phyloP scores from a whole-genome alignment of 2,113 vertebrate genomes.

The Oriolus oriolus region DNA sequence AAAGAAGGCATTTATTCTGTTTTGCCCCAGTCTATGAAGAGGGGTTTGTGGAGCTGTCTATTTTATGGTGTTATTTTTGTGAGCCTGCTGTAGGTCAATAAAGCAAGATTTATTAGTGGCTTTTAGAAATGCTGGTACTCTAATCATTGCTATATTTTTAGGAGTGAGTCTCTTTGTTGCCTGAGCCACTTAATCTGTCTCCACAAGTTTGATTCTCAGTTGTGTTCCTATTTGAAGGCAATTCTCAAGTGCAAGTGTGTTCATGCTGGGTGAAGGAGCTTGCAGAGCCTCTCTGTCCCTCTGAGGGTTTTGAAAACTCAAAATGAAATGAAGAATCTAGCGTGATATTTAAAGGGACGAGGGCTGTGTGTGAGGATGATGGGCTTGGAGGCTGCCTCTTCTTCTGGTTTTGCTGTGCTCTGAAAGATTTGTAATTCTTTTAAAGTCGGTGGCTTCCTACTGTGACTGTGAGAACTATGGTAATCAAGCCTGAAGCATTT shows the following conservation, averaged over 20 bases:
- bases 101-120: not conserved
- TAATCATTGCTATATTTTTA: slow-evolving; percentile 22
- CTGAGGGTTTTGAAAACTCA: not conserved
- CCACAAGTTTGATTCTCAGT: not conserved
- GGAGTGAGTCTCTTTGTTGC: not conserved
- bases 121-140: not conserved
- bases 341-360: not conserved
- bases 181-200: not conserved
- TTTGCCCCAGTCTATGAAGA: not conserved
- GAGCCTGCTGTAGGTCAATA: not conserved
- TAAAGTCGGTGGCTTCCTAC: not conserved
- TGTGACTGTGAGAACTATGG: not conserved
- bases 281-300: not conserved
- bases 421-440: not conserved
- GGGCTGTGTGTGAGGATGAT: not conserved
- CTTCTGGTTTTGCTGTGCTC: not conserved
- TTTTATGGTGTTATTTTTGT: not conserved
- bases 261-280: not conserved
- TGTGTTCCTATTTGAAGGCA: not conserved
- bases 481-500: not conserved
- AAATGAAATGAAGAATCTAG: not conserved
- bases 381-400: not conserved
- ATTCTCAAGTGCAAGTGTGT: not conserved
- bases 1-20: not conserved
- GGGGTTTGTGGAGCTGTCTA: not conserved